Evolutionary conservation across 2,888 invertebrate genomes (phyloP), one percentile per base, ranked within the genome.

Genomic region (Calliopum simillimum): DNA sequence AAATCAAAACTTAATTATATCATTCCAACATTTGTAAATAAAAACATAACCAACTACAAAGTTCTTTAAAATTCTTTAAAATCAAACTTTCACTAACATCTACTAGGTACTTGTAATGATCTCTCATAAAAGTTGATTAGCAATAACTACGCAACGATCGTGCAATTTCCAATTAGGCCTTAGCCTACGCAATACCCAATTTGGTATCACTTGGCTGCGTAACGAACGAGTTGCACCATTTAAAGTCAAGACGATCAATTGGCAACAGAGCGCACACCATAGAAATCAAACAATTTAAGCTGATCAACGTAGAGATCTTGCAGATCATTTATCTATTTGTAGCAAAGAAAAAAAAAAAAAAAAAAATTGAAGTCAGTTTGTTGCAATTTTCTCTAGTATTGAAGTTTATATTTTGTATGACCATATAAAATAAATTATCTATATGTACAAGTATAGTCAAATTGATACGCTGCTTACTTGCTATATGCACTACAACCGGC

Each of bases 191-290:
- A 21, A 19, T 8, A 11, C 23, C 64, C 41, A 53, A 64, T 51
- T 53, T 64, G 64, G 51, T 53, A 19, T 21, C 14, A 51, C 33
- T 33, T 33, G 33, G 16, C 51, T 25, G 61, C 61, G 14, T 61
- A 64, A 53, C 64, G 33, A 33, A 33, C 33, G 43, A 53, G 51
- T 13, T 64, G 64, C 14, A 16, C 64, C 64, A 64, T 64, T 21
- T 51, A 64, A 51, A 64, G 53, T 43, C 19, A 13, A 33, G 33
- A 33, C 41, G 64, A 51, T 51, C 51, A 16, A 14, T 64, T 64
- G 64, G 51, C 64, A 64, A 44, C n/a, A 6, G 0, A 33, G 33
- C 33, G 8, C 33, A n/a, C n/a, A n/a, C n/a, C n/a, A n/a, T n/a
- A 33, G 33, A 33, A 33, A 33, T 64, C 43, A 53, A 62, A 41